A percentile compares a stretch with the other conserved stretches of the same genome.
phyloP scores from a whole-genome alignment of 2,888 invertebrate species.

The Tuberolachnus salignus region DNA sequence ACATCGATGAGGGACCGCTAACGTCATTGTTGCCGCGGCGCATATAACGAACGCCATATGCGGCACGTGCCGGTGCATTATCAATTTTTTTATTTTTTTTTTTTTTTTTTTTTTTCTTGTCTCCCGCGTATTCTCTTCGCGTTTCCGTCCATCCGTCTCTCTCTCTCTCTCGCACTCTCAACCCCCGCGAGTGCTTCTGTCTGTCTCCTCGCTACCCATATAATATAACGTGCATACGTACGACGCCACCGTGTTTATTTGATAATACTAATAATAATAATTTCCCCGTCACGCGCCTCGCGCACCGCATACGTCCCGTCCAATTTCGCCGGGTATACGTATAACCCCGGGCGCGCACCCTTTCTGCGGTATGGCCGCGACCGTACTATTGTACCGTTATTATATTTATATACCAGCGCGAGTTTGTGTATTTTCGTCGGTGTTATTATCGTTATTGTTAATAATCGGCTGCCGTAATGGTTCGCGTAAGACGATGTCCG shows the following conservation, averaged over 20 bases:
- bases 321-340: background rate
- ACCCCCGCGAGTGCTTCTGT: background rate
- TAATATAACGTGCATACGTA: background rate
- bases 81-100: conserved; percentile 8
- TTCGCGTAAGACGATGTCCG: too few relatives aligned
- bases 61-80: conserved; percentile 49
- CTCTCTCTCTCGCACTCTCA: background rate
- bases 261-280: too few relatives aligned
- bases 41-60: conserved; percentile 50
- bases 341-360: background rate
- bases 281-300: too few relatives aligned
- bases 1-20: conserved; percentile 30
- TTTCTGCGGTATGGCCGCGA: too few relatives aligned
- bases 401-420: too few relatives aligned
- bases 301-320: too few relatives aligned
- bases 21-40: conserved; percentile 38
- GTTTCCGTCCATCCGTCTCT: background rate
- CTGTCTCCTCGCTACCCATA: background rate
- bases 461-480: too few relatives aligned
- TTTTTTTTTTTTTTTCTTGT: too few relatives aligned
- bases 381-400: too few relatives aligned
- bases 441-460: too few relatives aligned
- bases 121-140: background rate
- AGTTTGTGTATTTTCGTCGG: too few relatives aligned
- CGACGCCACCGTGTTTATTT: background rate